Evolutionary conservation across 1,140 invertebrate genomes (phyloP).

Genomic region (Drosophila nasuta): DNA sequence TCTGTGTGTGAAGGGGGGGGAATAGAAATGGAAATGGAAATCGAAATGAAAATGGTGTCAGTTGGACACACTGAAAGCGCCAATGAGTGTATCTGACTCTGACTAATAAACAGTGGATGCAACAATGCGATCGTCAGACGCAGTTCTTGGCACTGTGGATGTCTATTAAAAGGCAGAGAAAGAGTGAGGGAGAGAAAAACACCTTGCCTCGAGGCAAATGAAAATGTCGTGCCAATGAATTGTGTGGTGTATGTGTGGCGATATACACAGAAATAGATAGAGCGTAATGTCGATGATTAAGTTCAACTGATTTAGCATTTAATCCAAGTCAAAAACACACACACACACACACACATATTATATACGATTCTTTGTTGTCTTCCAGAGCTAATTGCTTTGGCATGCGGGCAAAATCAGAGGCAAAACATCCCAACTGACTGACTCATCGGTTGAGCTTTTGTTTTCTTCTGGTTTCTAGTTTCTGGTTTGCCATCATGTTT

Average conservation of each 20-base stretch:
- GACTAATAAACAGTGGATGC: slow-evolving; percentile 14
- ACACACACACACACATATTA: no score
- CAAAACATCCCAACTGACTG: neutral
- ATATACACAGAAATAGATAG: slow-evolving; percentile 10
- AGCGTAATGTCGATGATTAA: slow-evolving; percentile 19
- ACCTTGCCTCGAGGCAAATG: slow-evolving; percentile 8
- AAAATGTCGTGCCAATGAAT: slow-evolving; percentile 33
- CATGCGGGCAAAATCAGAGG: slow-evolving; percentile 45
- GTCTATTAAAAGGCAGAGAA: slow-evolving; percentile 37
- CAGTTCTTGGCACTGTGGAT: slow-evolving; percentile 24
- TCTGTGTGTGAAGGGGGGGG: neutral
- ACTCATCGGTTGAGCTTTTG: slow-evolving; percentile 5
- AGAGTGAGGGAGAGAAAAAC: neutral
- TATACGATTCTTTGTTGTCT: neutral
- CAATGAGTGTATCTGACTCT: slow-evolving; percentile 2
- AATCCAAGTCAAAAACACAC: slow-evolving; percentile 12
- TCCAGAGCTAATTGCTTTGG: slow-evolving; percentile 71
- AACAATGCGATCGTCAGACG: slow-evolving; percentile 28
- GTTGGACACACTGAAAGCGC: neutral
- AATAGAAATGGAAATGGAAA: slow-evolving; percentile 2
- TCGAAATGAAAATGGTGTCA: slow-evolving; percentile 14
- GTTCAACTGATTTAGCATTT: slow-evolving; percentile 33
- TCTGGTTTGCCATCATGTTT: neutral
- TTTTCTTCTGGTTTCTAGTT: neutral
- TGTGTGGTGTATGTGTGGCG: neutral